Evolutionary conservation across 2,888 invertebrate species (phyloP).

Genomic region (Ophion ellenae): DNA sequence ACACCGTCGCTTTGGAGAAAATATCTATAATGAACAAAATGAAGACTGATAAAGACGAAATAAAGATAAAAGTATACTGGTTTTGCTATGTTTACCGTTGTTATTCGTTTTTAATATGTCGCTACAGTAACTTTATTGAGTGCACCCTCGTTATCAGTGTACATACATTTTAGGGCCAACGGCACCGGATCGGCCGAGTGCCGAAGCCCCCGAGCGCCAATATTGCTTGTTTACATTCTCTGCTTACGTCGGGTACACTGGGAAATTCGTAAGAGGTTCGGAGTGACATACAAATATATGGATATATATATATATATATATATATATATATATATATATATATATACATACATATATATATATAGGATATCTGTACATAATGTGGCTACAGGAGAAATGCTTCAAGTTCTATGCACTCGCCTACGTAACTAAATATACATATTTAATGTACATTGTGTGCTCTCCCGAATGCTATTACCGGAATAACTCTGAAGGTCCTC

Average conservation of each 20-base stretch:
- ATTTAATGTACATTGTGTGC: constrained; percentile 9
- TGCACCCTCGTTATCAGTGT: background rate
- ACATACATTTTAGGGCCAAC: background rate
- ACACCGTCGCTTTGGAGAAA: too few relatives aligned
- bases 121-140: background rate
- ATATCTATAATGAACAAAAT: too few relatives aligned
- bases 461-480: constrained; percentile 55
- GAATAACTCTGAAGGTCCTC: constrained; percentile 55
- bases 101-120: background rate
- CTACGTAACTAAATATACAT: constrained; percentile 46
- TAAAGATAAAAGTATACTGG: background rate
- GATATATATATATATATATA: constrained; percentile 15
- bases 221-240: constrained; percentile 68
- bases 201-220: constrained; percentile 60
- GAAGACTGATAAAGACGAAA: background rate
- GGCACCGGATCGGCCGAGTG: constrained; percentile 47
- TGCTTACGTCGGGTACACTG: constrained; percentile 55
- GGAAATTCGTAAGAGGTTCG: constrained; percentile 47
- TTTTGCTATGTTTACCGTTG: background rate
- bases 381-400: constrained; percentile 39
- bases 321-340: constrained; percentile 8
- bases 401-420: constrained; percentile 44
- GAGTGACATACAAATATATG: constrained; percentile 13
- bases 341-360: constrained; percentile 16
- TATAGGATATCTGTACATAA: background rate